Evolutionary conservation across 2,797 vertebrate species (phyloP).

Genomic region (Enteromius viviparus): DNA sequence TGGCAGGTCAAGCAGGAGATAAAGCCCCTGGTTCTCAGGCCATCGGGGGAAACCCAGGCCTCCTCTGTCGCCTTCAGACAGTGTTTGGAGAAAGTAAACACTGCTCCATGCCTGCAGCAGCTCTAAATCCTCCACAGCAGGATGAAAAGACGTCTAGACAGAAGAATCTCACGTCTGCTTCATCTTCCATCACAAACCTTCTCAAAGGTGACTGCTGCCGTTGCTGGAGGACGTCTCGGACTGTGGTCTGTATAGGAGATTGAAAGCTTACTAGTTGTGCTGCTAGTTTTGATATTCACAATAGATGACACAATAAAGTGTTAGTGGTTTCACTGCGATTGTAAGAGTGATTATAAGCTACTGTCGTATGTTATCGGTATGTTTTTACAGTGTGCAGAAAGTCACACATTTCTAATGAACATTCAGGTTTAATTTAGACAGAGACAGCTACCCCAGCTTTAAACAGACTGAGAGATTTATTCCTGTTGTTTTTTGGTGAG

Average conservation of each 20-base stretch:
- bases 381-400: too few relatives aligned
- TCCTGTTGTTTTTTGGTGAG: too few relatives aligned
- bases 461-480: too few relatives aligned
- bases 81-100: background rate
- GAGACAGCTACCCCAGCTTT: background rate
- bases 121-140: conserved; percentile 51
- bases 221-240: conserved; percentile 7
- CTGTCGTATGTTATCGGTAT: too few relatives aligned
- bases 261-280: background rate
- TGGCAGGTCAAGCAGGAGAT: conserved; percentile 5
- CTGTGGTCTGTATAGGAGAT: background rate
- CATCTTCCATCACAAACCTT: background rate
- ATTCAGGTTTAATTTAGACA: too few relatives aligned
- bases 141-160: conserved; percentile 62
- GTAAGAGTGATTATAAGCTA: background rate
- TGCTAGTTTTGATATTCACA: background rate
- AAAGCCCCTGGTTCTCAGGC: too few relatives aligned
- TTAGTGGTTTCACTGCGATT: background rate
- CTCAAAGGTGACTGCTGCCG: conserved; percentile 8
- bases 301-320: background rate
- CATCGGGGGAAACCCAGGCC: conserved; percentile 25
- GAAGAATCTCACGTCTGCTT: conserved; percentile 28
- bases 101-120: conserved; percentile 47
- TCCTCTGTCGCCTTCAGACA: conserved; percentile 27
- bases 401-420: background rate